Evolutionary conservation across 2,888 invertebrate genomes (phyloP).

Genomic region (Andrena praecox): DNA sequence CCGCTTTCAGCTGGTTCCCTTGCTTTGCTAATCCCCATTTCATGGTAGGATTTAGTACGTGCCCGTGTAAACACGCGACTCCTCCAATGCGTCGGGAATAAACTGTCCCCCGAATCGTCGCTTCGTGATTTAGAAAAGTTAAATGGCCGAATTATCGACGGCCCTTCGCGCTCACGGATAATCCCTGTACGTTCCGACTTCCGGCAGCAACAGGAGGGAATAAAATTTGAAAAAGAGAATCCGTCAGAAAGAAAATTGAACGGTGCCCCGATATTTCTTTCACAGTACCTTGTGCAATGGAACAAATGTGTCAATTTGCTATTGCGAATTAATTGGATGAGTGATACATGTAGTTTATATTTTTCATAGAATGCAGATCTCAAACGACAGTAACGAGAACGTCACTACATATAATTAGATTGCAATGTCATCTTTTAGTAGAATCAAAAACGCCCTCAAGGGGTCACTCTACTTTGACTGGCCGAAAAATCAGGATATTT

Average conservation of each 20-base stretch:
- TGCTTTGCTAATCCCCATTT: slow-evolving; percentile 67
- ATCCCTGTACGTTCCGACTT: background rate
- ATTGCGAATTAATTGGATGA: too few species aligned
- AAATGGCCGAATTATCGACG: slow-evolving; percentile 7
- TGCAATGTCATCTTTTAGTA: too few species aligned
- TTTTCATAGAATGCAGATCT: too few species aligned
- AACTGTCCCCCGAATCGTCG: slow-evolving; percentile 52
- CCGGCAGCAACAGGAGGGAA: background rate
- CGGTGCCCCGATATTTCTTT: too few species aligned
- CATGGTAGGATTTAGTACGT: slow-evolving; percentile 67
- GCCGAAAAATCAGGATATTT: too few species aligned
- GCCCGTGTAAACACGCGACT: slow-evolving; percentile 68
- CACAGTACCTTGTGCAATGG: too few species aligned
- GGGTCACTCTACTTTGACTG: too few species aligned
- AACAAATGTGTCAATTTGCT: too few species aligned
- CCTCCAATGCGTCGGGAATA: slow-evolving; percentile 49
- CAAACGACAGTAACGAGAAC: too few species aligned
- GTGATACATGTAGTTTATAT: too few species aligned
- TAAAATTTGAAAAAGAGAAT: background rate
- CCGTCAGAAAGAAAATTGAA: background rate
- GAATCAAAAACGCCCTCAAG: too few species aligned
- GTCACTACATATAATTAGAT: too few species aligned
- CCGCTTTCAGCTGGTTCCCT: slow-evolving; percentile 51
- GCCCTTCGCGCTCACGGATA: background rate
- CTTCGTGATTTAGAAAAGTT: slow-evolving; percentile 37